Base-by-base conservation (phyloP, 2,888 invertebrate species). In the Caenorhabditis afra region DNA sequence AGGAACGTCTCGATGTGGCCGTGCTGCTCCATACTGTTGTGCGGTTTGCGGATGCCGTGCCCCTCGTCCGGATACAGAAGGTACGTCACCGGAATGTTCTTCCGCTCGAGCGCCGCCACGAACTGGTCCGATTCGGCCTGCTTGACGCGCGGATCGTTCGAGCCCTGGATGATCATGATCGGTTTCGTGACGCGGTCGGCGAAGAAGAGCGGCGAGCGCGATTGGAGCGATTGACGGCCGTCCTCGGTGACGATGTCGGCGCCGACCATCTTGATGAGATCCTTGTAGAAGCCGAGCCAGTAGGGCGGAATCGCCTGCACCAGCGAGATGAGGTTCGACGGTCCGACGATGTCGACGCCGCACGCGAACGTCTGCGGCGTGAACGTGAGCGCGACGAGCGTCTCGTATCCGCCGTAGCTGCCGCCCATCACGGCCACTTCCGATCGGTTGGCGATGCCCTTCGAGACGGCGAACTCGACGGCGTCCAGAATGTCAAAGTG, bases 281-380 rank as follows among this genome's bases (percentile, higher is more conserved):
- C 88, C 59, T 89, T 87, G 67, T 87, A 86, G 82, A 89, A 87
- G 55, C 88, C 88, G 11, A 84, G 76, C 90, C 90, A 90, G 70
- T 90, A 90, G 7, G 89, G 90, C 16, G 90, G 90, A 37, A 90
- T 85, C 8, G 90, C 87, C 65, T 89, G 87, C 23, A 90, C 82
- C 22, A 90, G 81, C 4, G 87, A 83, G 55, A 88, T 85, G 57
- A 90, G 80, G 75, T 90, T 90, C 8, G 86, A 86, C 7, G 88
- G 88, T 0, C 90, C 90, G 29, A 90, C 89, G 50, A 90, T 87
- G 78, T 89, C 89, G 18, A 90, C 86, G 16, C 90, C 90, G 55
- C 90, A 90, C 0, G 88, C 87, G 62, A 89, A 90, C 1, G 80
- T 78, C 41, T 90, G 86, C 0, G 90, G 90, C 1, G 88, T 90